phyloP scores from a whole-genome alignment of 2,888 invertebrate species.

The Luperina nickerlii region DNA sequence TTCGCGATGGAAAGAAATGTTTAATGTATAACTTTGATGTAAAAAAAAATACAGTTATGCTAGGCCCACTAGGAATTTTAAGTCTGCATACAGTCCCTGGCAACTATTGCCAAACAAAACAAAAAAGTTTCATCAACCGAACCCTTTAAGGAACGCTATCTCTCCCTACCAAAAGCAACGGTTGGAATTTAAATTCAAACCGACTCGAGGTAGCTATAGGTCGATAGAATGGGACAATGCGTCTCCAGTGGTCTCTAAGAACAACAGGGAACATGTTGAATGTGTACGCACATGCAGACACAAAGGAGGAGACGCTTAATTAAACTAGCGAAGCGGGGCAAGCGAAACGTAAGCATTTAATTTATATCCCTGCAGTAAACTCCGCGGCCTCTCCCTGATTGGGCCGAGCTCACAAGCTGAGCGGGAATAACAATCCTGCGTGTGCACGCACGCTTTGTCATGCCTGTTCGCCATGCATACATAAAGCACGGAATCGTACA shows the following conservation, averaged over 20 bases:
- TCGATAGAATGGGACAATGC: conserved; percentile 67
- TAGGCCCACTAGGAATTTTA: neutral
- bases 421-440: conserved; percentile 60
- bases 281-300: conserved; percentile 88
- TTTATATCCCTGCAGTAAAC: conserved; percentile 90
- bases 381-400: conserved; percentile 84
- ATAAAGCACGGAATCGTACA: neutral
- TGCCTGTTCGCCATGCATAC: neutral
- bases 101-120: conserved; percentile 34
- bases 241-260: conserved; percentile 77
- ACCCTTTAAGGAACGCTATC: conserved; percentile 59
- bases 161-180: conserved; percentile 60
- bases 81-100: neutral
- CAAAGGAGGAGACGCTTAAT: conserved; percentile 89
- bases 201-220: conserved; percentile 51
- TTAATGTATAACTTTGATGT: neutral
- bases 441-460: conserved; percentile 14
- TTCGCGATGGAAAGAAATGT: conserved; percentile 13
- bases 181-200: conserved; percentile 67
- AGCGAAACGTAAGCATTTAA: conserved; percentile 90
- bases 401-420: conserved; percentile 74
- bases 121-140: conserved; percentile 50
- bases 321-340: conserved; percentile 88
- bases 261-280: conserved; percentile 84
- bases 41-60: conserved; percentile 1